Evolutionary conservation across 92 coral and sea anemone genomes (phyloP), one percentile per base, ranked within the genome.

Genomic region (Metridium senile): DNA sequence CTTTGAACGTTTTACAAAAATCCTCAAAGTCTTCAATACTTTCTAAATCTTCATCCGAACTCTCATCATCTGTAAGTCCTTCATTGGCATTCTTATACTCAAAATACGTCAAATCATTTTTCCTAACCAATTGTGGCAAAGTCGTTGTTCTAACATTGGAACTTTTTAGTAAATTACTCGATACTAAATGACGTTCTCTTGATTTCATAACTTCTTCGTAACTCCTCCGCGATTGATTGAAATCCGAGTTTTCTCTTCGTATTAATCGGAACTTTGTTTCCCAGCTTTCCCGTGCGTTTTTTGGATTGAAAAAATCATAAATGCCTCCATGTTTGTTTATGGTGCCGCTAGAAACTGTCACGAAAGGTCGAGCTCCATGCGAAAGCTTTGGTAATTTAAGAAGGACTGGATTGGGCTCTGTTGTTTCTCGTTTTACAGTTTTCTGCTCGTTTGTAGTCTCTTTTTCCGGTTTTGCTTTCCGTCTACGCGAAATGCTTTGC

Each of bases 301-400:
- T 58, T 33, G 67, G 78, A 2, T 11, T 33, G 21, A 58, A 57
- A 10, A 57, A 33, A 6, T 73, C 78, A 58, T 62, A 34, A 13
- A 53, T 31, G 2, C 61, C 47, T 17, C 61, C 66, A 56, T 61
- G 66, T 61, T 61, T 73, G 17, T 71, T 52, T 17, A 20, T 35
- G 13, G 23, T 51, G 20, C 32, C 57, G 0, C n/a, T 26, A 27
- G 74, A 34, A 6, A 77, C 33, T 11, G 82, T 49, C 23, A 79
- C 84, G 19, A 79, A 58, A 70, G 63, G 73, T 70, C 54, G 68
- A 0, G 77, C 13, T 22, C 27, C 62, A 11, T 68, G 58, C 0
- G 70, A 34, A 17, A 79, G 46, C 30, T 35, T 79, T 19, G 84
- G 84, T 70, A 79, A 70, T 27, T 39, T 71, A 19, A 79, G 66